A percentile compares a stretch with the other conserved stretches of the same genome.
Conservation (phyloP, 2,888 invertebrate genomes). For the Synanthedon myopaeformis region DNA sequence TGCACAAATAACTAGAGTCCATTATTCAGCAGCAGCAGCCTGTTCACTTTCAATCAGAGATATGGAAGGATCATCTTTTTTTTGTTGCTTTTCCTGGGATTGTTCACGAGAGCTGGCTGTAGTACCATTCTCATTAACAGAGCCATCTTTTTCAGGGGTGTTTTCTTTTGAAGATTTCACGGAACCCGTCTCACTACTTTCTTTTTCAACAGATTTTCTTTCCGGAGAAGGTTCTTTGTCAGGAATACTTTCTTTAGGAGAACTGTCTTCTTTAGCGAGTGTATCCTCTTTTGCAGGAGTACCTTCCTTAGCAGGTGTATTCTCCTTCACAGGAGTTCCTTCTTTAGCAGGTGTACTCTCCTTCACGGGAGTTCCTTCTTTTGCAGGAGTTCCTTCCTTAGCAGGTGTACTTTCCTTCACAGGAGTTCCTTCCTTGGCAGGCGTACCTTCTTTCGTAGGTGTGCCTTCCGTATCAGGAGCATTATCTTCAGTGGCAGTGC, state of each 20-base stretch:
- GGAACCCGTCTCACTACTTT: slow-evolving; percentile 21
- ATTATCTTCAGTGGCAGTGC: slow-evolving; percentile 22
- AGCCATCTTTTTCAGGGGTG: slow-evolving; percentile 37
- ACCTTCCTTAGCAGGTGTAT: slow-evolving; percentile 21
- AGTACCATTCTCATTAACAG: slow-evolving; percentile 50
- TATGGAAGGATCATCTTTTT: slow-evolving; percentile 49
- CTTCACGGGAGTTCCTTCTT: slow-evolving; percentile 23
- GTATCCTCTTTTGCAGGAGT: slow-evolving; percentile 24
- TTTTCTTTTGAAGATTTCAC: slow-evolving; percentile 37
- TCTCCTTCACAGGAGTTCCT: slow-evolving; percentile 22
- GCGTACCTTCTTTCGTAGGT: slow-evolving; percentile 11
- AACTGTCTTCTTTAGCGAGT: slow-evolving; percentile 18
- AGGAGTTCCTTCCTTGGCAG: slow-evolving; percentile 4
- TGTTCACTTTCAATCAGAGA: slow-evolving; percentile 57
- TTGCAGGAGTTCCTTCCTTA: slow-evolving; percentile 21
- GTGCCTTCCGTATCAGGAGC: slow-evolving; percentile 21
- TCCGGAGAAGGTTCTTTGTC: slow-evolving; percentile 26
- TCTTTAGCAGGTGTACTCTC: slow-evolving; percentile 15
- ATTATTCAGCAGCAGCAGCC: slow-evolving; percentile 46
- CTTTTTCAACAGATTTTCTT: slow-evolving; percentile 35
- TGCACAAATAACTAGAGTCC: slow-evolving; percentile 13
- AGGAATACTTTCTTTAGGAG: slow-evolving; percentile 14
- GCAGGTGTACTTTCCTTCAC: slow-evolving; percentile 13
- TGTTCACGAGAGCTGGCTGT: slow-evolving; percentile 52
- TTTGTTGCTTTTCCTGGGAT: slow-evolving; percentile 48